phyloP scores from a whole-genome alignment of 1,140 invertebrate genomes.

The Brachionus manjavacas region DNA sequence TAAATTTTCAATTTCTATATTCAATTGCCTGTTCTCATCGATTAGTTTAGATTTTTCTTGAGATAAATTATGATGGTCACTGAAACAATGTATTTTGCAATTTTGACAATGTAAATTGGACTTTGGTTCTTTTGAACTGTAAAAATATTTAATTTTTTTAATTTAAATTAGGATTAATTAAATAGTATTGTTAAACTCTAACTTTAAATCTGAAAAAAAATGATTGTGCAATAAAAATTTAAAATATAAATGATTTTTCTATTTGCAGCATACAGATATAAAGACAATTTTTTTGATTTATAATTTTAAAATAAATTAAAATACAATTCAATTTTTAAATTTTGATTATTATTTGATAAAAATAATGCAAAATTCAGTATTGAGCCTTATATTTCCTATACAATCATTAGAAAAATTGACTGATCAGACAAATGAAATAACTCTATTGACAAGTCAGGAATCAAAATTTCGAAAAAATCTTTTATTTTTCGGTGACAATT shows the following conservation, averaged over 20 bases:
- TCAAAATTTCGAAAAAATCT: not conserved
- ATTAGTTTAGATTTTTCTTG: not conserved
- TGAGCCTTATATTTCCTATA: not conserved
- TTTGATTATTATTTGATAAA: not conserved
- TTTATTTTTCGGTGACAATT: conserved; percentile 2
- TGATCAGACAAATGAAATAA: not conserved
- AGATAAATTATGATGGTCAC: not conserved
- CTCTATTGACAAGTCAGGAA: not conserved
- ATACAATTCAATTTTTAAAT: not conserved
- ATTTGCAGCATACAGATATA: not conserved
- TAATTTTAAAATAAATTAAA: not conserved
- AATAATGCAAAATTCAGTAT: not conserved
- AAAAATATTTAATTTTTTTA: no score
- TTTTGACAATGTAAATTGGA: no score
- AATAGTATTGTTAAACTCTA: no score
- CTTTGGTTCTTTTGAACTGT: no score
- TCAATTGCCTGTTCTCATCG: not conserved
- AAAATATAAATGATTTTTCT: not conserved
- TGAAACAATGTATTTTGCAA: not conserved
- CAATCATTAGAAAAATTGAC: not conserved
- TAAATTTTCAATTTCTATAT: not conserved
- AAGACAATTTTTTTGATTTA: not conserved
- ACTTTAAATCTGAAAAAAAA: no score
- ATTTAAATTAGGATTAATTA: no score
- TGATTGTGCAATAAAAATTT: no score